Evolutionary conservation across 1,140 invertebrate genomes (phyloP).

Genomic region (Diuraphis noxia): DNA sequence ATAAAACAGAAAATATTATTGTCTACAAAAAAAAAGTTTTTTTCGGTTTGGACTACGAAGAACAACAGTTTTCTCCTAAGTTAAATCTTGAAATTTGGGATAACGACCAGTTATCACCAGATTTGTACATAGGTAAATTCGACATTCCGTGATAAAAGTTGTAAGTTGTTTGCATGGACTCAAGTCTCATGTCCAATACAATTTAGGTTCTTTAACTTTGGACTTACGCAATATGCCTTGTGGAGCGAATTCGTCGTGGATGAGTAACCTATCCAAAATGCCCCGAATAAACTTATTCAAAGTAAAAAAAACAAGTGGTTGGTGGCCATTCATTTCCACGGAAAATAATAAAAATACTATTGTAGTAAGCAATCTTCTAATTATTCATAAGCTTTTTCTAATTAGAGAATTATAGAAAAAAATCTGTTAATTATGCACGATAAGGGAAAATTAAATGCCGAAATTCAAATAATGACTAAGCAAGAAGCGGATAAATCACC

Average conservation of each 20-base stretch:
- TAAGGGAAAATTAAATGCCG: conserved; percentile 69
- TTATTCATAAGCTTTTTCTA: neutral
- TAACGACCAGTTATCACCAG: conserved; percentile 74
- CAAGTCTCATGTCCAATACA: neutral
- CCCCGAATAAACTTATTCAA: conserved; percentile 78
- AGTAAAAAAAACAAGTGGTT: conserved; percentile 71
- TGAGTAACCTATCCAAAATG: conserved; percentile 68
- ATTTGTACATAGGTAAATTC: conserved; percentile 76
- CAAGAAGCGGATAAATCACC: conserved; percentile 66
- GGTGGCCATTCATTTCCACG: conserved; percentile 77
- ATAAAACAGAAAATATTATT: conserved; percentile 77
- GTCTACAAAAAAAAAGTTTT: conserved; percentile 59
- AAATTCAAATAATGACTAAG: conserved; percentile 65
- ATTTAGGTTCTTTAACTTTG: conserved; percentile 64
- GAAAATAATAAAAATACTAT: conserved; percentile 55
- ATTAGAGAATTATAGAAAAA: neutral
- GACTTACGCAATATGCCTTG: conserved; percentile 67
- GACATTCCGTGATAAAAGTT: neutral
- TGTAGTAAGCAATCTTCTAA: neutral
- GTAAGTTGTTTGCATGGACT: neutral
- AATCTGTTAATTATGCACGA: neutral
- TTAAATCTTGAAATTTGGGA: conserved; percentile 66
- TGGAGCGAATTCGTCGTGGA: conserved; percentile 65
- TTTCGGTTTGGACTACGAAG: conserved; percentile 55
- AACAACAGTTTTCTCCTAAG: conserved; percentile 63